These are phyloP conservation scores for Zoanthus solanderi DNA, from an alignment of 92 coral and sea anemone species.

Conservation along the genomic window DNA sequence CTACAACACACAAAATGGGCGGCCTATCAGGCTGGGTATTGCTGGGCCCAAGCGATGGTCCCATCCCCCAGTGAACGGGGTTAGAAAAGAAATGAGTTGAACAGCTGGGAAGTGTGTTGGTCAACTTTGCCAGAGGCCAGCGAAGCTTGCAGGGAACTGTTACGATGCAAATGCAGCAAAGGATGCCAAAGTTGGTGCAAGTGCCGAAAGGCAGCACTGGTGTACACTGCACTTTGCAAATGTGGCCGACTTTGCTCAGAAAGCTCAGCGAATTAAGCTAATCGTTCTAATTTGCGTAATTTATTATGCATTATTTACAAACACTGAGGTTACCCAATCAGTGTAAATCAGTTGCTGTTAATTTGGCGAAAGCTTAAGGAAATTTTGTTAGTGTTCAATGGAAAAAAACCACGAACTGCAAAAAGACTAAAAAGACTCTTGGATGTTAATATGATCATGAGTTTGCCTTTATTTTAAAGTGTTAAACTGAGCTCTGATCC, in stretches of 20 bases:
- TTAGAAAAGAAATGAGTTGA: slow-evolving; percentile 43
- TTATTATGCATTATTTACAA: not conserved
- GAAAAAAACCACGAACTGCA: not conserved
- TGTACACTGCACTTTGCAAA: slow-evolving; percentile 67
- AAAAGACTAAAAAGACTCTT: not conserved
- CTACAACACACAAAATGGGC: slow-evolving; percentile 56
- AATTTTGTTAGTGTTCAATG: not conserved
- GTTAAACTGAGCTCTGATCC: not conserved
- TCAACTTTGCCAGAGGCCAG: slow-evolving; percentile 63
- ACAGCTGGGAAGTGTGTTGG: slow-evolving; percentile 58
- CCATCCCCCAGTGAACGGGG: slow-evolving; percentile 68
- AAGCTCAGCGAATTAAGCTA: not conserved
- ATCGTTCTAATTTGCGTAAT: not conserved
- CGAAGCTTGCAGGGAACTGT: slow-evolving; percentile 59
- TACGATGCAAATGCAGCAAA: slow-evolving; percentile 70
- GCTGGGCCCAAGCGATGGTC: slow-evolving; percentile 66
- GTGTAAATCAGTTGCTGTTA: not conserved
- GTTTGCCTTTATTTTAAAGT: not conserved
- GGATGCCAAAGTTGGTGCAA: slow-evolving; percentile 63
- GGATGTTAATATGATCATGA: not conserved
- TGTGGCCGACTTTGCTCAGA: slow-evolving; percentile 61
- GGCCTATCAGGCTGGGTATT: slow-evolving; percentile 64
- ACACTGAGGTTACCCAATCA: slow-evolving; percentile 13
- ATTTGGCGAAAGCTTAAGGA: not conserved
- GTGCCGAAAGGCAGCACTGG: slow-evolving; percentile 59